Base-by-base conservation (phyloP, 2,888 invertebrate species). In the Sarcophaga subvicina region DNA sequence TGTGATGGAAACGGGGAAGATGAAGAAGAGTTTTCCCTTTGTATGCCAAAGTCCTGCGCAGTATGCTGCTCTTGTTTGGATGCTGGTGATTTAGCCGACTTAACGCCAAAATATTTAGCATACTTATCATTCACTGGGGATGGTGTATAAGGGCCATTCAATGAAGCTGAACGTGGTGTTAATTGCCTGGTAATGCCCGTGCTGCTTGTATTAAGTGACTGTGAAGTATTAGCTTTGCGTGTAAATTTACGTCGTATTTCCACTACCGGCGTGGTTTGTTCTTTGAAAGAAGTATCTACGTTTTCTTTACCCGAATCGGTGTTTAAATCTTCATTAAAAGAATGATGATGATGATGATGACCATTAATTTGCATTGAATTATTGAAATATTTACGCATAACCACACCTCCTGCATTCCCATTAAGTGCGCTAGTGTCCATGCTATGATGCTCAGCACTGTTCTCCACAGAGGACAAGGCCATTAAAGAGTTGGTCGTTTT, bases 261-360 rank as follows among this genome's bases (percentile, higher is more conserved):
- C 4, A 89, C 87, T 25, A 90, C 87, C 3, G 89, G 89, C n/a
- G 88, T 83, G n/a, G 78, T 81, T 45, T 62, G 81, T 25, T 49
- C 75, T 63, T 60, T 60, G 0, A 5, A 12, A 0, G 80, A 71
- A 4, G 80, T 85, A 14, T 86, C 85, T 1, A 84, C 72, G 85
- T 93, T 93, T 83, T 93, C 93, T 83, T 93, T 93, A 83, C 93
- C 93, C 2, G 93, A 92, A 79, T 93, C 93, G 47, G 89, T 88
- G 60, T 89, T 90, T 6, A 88, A 78, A 72, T 90, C 89, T 47
- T 88, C 85, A 22, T 14, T 81, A 4, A 14, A 17, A 54, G 12
- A 17, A 14, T 54, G 54, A 54, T 86, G 72, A 6, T 85, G 72
- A 6, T 85, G 63, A 14, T 45, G 37, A 20, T 82, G 79, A 45